Evolutionary conservation across 2,888 invertebrate species (phyloP).

Genomic region (Ectobius pallidus): DNA sequence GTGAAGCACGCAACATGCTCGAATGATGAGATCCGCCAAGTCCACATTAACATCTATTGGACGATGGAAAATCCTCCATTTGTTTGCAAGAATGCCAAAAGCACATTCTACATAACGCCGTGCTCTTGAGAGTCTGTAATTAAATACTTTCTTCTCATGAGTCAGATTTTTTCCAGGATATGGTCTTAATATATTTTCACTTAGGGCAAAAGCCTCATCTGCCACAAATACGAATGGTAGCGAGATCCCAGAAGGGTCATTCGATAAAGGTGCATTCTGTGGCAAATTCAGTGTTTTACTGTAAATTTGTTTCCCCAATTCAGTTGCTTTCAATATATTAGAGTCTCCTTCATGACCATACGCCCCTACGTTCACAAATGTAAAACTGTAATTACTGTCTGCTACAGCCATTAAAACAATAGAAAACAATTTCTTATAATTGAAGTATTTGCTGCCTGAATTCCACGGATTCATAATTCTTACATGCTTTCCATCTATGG

Average conservation of each 20-base stretch:
- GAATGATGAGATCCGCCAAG: background rate
- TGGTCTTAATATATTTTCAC: background rate
- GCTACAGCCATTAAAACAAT: constrained; percentile 48
- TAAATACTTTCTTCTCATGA: constrained; percentile 47
- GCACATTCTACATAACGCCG: constrained; percentile 45
- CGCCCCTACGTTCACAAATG: constrained; percentile 46
- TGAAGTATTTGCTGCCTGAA: constrained; percentile 47
- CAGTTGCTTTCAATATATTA: constrained; percentile 42
- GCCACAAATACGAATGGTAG: background rate
- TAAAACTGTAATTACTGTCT: constrained; percentile 48
- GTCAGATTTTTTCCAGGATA: constrained; percentile 43
- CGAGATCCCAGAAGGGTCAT: background rate
- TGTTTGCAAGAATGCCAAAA: constrained; percentile 44
- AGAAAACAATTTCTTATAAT: constrained; percentile 47
- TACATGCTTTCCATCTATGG: constrained; percentile 48
- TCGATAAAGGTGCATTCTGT: background rate
- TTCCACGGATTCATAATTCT: constrained; percentile 41
- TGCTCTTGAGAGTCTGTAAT: constrained; percentile 48
- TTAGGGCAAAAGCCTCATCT: background rate
- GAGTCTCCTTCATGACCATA: constrained; percentile 45
- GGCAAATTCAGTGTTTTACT: background rate
- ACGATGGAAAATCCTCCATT: constrained; percentile 16
- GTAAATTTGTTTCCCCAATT: background rate
- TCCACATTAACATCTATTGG: constrained; percentile 13
- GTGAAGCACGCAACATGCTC: constrained; percentile 15